phyloP scores from a whole-genome alignment of 2,797 vertebrate species.

The Cyclopterus lumpus region DNA sequence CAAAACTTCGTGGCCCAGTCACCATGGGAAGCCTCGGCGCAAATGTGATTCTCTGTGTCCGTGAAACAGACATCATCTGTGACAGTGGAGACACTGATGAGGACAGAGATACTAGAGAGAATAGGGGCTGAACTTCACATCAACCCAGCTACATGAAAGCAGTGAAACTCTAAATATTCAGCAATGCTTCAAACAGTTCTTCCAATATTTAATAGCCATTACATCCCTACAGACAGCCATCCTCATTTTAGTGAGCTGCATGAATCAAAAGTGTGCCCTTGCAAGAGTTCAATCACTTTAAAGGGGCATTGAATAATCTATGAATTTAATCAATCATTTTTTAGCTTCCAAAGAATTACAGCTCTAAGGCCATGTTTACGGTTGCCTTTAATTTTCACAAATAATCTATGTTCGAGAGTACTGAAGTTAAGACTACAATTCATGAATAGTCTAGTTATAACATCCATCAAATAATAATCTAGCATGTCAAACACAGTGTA shows the following conservation, averaged over 20 bases:
- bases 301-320: constrained; percentile 58
- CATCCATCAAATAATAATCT: constrained; percentile 17
- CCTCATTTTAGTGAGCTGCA: constrained; percentile 35
- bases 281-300: constrained; percentile 50
- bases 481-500: constrained; percentile 22
- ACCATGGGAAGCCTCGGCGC: constrained; percentile 56
- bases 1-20: constrained; percentile 65
- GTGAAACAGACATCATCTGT: constrained; percentile 70
- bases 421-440: constrained; percentile 6
- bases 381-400: constrained; percentile 28
- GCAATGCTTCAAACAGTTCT: constrained; percentile 62
- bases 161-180: constrained; percentile 66
- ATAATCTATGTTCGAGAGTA: constrained; percentile 20
- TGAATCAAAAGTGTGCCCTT: constrained; percentile 51
- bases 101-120: constrained; percentile 49
- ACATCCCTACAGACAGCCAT: constrained; percentile 42
- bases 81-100: constrained; percentile 64
- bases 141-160: constrained; percentile 68
- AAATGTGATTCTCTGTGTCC: constrained; percentile 59
- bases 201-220: constrained; percentile 65
- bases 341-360: constrained; percentile 36
- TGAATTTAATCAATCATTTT: constrained; percentile 47
- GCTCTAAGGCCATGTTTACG: constrained; percentile 27
- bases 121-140: constrained; percentile 55
- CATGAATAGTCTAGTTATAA: not conserved